Evolutionary conservation across 2,113 vertebrate genomes (phyloP), one percentile per base, ranked within the genome.

Genomic region (Engystomops pustulosus): DNA sequence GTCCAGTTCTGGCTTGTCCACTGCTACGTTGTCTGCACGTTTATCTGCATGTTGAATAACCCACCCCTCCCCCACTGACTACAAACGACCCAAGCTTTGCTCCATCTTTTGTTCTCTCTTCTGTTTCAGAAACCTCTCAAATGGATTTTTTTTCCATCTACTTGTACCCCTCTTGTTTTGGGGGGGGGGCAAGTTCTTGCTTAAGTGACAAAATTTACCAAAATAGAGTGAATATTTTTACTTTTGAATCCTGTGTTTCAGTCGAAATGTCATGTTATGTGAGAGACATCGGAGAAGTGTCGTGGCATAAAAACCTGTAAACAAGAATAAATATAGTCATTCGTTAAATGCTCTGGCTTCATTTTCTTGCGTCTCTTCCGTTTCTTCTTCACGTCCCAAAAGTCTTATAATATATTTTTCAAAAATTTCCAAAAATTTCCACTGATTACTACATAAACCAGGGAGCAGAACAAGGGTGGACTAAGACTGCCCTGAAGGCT

Each of bases 321-420:
- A 93, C 91, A 89, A 94, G 92, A 98, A 97, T 97, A 98, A 98
- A 98, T 95, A 81, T 85, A 87, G 90, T 94, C 93, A 93, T 94
- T 93, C 91, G 88, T 94, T 51, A 94, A 94, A 89, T 87, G 87
- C 89, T 86, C 87, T 90, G 95, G 95, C 93, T 93, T 95, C 92
- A 88, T 96, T 91, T 91, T 93, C 96, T 97, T 90, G 92, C 94
- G n/a, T n/a, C n/a, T 47, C 44, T 93, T 91, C 82, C 62, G 7
- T 85, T 75, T 87, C 88, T 45, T 14, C 38, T 65, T 15, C 20
- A 3, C 25, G 20, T 41, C n/a, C n/a, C 11, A 41, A 71, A 44
- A 71, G 3, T 34, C 6, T 18, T 27, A 10, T 10, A 18, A 2
- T 12, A 27, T 62, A 30, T 30, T 0, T 2, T 1, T 32, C 1